A percentile compares a stretch with the other conserved stretches of the same genome.
These are phyloP conservation scores for Plotosus lineatus DNA, from an alignment of 2,113 vertebrate genomes.

Conservation along the genomic window DNA sequence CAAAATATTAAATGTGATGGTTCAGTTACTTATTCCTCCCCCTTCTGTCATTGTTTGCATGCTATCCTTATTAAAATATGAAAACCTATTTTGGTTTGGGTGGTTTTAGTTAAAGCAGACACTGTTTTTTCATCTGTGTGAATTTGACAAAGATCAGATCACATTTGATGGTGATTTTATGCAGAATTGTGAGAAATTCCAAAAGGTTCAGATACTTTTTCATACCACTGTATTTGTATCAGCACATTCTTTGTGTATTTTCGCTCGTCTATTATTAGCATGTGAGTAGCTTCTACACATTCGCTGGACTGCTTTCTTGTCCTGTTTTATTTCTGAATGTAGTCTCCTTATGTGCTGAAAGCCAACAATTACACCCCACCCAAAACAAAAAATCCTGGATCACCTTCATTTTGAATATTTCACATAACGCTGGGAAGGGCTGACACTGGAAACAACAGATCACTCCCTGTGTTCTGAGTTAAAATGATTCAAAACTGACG, in stretches of 20 bases:
- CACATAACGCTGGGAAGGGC: neutral
- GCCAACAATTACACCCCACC: neutral
- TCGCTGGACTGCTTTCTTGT: neutral
- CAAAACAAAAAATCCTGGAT: neutral
- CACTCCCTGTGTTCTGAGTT: neutral
- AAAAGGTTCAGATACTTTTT: too few species aligned
- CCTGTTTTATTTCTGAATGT: neutral
- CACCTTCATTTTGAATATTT: neutral
- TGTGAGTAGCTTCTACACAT: neutral
- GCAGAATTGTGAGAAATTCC: too few species aligned
- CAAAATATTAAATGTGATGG: too few species aligned
- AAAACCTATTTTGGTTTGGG: too few species aligned
- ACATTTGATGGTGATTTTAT: too few species aligned
- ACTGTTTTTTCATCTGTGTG: too few species aligned
- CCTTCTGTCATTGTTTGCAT: too few species aligned
- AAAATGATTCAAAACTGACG: neutral
- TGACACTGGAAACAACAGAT: neutral
- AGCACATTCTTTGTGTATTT: neutral
- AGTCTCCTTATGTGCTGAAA: neutral
- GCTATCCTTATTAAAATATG: too few species aligned
- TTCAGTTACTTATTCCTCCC: too few species aligned
- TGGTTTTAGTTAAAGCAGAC: too few species aligned
- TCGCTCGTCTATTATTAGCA: neutral
- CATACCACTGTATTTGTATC: neutral
- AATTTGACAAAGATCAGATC: too few species aligned